A percentile compares a stretch with the other conserved stretches of the same genome.
These are phyloP conservation scores for Drosophila flavopinicola DNA, from an alignment of 2,888 invertebrate genomes.

Conservation along the genomic window DNA sequence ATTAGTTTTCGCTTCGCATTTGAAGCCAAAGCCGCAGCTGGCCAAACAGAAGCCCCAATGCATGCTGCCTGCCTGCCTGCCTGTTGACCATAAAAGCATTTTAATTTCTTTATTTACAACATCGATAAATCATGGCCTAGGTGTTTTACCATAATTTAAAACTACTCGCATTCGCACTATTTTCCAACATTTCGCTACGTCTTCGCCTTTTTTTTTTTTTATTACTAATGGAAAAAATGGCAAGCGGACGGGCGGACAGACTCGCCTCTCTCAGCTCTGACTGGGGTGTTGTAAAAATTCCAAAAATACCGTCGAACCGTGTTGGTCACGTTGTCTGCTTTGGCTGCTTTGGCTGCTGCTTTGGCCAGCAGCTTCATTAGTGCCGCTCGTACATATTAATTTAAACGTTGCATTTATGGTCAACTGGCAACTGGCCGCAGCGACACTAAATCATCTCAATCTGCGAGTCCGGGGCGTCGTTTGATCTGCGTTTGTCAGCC, in stretches of 20 bases:
- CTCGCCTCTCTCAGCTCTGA: constrained; percentile 1
- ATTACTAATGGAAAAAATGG: constrained; percentile 52
- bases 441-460: constrained; percentile 72
- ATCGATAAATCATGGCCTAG: constrained; percentile 73
- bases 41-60: constrained; percentile 54
- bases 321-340: constrained; percentile 62
- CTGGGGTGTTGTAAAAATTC: constrained; percentile 72
- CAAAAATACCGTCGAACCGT: constrained; percentile 70
- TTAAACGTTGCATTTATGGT: constrained; percentile 67
- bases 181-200: constrained; percentile 45
- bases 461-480: constrained; percentile 34
- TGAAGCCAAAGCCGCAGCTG: constrained; percentile 21
- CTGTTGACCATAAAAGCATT: constrained; percentile 74
- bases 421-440: constrained; percentile 28
- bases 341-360: constrained; percentile 13
- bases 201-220: constrained; percentile 34
- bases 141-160: constrained; percentile 72
- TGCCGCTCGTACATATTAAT: constrained; percentile 77
- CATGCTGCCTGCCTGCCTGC: constrained; percentile 3
- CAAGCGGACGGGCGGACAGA: constrained; percentile 25
- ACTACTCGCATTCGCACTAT: constrained; percentile 64
- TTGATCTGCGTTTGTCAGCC: constrained; percentile 57
- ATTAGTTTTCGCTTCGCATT: constrained; percentile 61
- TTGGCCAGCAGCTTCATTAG: constrained; percentile 67
- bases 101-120: constrained; percentile 79